Percentiles rank a stretch among this genome's conserved stretches.
phyloP scores from a whole-genome alignment of 2,888 invertebrate genomes.

The Chrysopilus asiliformis region DNA sequence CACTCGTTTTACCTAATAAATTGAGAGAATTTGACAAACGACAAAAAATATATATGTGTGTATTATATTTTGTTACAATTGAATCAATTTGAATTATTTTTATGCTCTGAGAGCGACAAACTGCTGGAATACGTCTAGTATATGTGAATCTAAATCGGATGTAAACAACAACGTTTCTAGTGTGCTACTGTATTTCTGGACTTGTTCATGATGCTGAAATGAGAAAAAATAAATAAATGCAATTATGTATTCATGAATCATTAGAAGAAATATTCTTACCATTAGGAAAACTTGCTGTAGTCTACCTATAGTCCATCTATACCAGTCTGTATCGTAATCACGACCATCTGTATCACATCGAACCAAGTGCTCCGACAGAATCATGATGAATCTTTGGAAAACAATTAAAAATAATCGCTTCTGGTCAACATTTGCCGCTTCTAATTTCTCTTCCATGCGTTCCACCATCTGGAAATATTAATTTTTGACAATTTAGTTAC shows the following conservation, averaged over 20 bases:
- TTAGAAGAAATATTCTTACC: slow-evolving; percentile 42
- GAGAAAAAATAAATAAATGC: slow-evolving; percentile 29
- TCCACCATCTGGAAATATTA: slow-evolving; percentile 53
- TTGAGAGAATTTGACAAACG: too few species aligned
- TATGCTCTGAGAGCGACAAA: slow-evolving; percentile 65
- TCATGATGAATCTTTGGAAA: slow-evolving; percentile 97
- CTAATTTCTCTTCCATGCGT: slow-evolving; percentile 88
- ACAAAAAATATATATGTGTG: too few species aligned
- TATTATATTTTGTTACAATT: too few species aligned
- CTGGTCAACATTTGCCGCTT: slow-evolving; percentile 90
- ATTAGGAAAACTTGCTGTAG: slow-evolving; percentile 88
- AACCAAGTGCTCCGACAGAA: slow-evolving; percentile 89
- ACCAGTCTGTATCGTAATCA: slow-evolving; percentile 91
- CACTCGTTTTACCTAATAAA: too few species aligned
- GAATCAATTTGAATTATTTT: too few species aligned
- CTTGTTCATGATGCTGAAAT: slow-evolving; percentile 87
- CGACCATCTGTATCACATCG: slow-evolving; percentile 85
- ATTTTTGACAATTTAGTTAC: not conserved
- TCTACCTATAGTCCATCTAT: slow-evolving; percentile 87
- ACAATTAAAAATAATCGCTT: slow-evolving; percentile 94
- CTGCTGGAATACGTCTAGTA: slow-evolving; percentile 93
- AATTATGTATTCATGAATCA: slow-evolving; percentile 2
- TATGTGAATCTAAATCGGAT: slow-evolving; percentile 89
- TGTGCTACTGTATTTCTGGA: slow-evolving; percentile 91
- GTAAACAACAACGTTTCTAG: slow-evolving; percentile 92